Conservation (phyloP, 2,797 vertebrate genomes). For the Amazona finschi region DNA sequence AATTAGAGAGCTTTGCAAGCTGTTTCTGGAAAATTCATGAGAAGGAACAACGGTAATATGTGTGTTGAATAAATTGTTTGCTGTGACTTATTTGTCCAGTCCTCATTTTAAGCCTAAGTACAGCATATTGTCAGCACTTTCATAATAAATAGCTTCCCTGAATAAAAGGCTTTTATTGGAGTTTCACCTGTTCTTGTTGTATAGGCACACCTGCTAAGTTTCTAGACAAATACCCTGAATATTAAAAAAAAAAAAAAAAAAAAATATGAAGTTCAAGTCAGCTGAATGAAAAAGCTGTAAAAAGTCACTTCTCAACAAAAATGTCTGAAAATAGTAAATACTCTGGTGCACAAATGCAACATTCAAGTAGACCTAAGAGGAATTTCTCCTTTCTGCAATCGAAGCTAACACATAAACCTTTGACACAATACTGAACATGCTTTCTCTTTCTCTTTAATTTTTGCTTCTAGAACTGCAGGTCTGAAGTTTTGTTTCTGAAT, state of each 20-base stretch:
- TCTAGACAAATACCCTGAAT: neutral
- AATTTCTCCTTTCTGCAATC: neutral
- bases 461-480: neutral
- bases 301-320: neutral
- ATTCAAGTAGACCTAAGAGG: neutral
- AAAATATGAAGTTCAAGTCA: neutral
- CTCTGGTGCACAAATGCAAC: neutral
- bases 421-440: neutral
- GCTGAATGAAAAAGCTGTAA: neutral
- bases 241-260: neutral
- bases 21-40: neutral
- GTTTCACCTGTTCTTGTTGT: neutral
- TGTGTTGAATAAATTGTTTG: constrained; percentile 27
- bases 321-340: neutral
- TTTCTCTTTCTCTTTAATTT: neutral
- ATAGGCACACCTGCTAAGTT: neutral
- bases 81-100: constrained; percentile 8
- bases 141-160: neutral
- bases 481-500: neutral
- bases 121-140: neutral
- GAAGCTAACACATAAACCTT: neutral
- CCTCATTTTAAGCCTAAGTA: constrained; percentile 6
- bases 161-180: constrained; percentile 47
- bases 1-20: neutral
- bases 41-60: neutral